Base-by-base conservation (phyloP, 2,113 vertebrate species). In the Laticauda colubrina region DNA sequence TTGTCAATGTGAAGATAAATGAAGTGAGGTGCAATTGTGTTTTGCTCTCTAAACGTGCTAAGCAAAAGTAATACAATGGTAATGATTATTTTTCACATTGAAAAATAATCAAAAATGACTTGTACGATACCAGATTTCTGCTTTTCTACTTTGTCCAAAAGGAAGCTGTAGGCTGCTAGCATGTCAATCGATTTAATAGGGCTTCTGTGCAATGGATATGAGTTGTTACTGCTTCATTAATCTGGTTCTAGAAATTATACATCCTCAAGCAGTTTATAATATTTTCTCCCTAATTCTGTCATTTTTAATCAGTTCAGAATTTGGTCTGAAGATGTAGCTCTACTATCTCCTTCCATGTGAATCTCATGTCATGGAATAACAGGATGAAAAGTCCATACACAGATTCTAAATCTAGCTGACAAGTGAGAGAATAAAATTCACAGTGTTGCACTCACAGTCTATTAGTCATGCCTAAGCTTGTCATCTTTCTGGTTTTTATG, bases 281-380 rank as follows among this genome's bases (percentile, higher is more conserved):
- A 94, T 95, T 57, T 29, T 94, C 43, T 94, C 95, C 92, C 91
- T 95, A 96, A 93, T 94, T 90, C 90, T 96, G 94, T 95, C 93
- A 95, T 85, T 93, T 96, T 94, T 94, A 93, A 96, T 97, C 55
- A 94, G 94, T 96, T 96, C 86, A 88, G 85, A 95, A 95, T 94
- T 95, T 94, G 51, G 85, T 97, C 92, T 93, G 91, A 95, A 96
- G 91, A 94, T 55, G 91, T 0, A 1, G 55, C 48, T 86, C 69
- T 53, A 24, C 0, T 1, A 29, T 92, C 75, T 93, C 85, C 90
- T 96, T 95, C 55, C 55, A 18, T 94, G 23, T 93, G 93, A 94
- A 93, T 95, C 94, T 95, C 94, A 93, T 75, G 10, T 26, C 94
- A 55, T 57, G 85, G 95, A 0, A 61, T 90, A 90, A 86, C 69